phyloP scores from a whole-genome alignment of 1,140 invertebrate species.

The Lordiphosa mommai region DNA sequence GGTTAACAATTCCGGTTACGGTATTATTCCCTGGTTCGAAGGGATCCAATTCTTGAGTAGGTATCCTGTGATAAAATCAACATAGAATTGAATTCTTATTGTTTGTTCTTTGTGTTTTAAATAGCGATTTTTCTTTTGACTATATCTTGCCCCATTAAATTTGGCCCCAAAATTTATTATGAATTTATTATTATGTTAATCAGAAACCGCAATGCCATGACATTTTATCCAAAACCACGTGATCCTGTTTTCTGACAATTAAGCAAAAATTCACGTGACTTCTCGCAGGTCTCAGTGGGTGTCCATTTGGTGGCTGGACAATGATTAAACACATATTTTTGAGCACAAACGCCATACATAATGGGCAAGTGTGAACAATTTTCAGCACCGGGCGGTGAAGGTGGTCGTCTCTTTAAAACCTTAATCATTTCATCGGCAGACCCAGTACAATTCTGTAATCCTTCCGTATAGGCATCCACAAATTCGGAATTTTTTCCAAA shows the following conservation, averaged over 20 bases:
- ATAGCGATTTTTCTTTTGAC: too few species aligned
- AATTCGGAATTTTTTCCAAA: slow-evolving; percentile 31
- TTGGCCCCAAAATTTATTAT: too few species aligned
- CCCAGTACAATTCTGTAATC: slow-evolving; percentile 31
- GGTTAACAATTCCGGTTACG: too few species aligned
- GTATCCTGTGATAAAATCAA: too few species aligned
- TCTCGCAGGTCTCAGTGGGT: slow-evolving; percentile 23
- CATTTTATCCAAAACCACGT: slow-evolving; percentile 7
- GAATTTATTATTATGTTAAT: too few species aligned
- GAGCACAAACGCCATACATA: slow-evolving; percentile 18
- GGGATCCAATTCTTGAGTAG: too few species aligned
- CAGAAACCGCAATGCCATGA: too few species aligned
- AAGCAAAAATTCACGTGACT: slow-evolving; percentile 19
- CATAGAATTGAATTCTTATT: too few species aligned
- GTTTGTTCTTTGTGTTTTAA: too few species aligned
- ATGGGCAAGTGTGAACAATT: slow-evolving; percentile 23
- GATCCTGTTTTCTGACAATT: slow-evolving; percentile 24
- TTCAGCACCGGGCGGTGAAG: neutral
- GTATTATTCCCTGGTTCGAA: too few species aligned
- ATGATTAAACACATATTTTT: slow-evolving; percentile 31
- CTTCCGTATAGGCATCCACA: slow-evolving; percentile 17
- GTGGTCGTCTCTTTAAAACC: neutral
- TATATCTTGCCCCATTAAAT: too few species aligned
- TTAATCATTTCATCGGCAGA: slow-evolving; percentile 8
- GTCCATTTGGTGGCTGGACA: slow-evolving; percentile 44